phyloP scores from a whole-genome alignment of 2,797 vertebrate species.

The Brachymystax lenok region DNA sequence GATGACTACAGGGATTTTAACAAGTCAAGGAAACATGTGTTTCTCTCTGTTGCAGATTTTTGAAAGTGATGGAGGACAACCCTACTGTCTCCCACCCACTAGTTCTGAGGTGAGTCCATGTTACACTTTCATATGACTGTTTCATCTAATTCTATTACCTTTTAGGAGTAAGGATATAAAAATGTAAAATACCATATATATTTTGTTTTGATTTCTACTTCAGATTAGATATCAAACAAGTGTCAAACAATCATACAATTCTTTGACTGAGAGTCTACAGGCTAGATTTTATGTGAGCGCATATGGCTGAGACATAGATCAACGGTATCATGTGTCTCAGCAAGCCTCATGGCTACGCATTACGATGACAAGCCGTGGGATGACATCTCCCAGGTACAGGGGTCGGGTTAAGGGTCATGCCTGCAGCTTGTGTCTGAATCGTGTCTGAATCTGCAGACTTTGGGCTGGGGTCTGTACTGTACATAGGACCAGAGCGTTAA shows the following conservation, averaged over 20 bases:
- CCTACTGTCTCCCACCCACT: slow-evolving; percentile 67
- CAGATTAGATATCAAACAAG: no score
- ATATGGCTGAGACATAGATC: neutral
- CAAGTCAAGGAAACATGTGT: neutral
- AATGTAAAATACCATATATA: neutral
- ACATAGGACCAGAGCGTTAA: slow-evolving; percentile 17
- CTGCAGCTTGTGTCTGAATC: neutral
- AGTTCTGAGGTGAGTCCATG: slow-evolving; percentile 81
- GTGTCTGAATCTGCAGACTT: neutral
- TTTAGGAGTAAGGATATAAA: neutral
- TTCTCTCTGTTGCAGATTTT: slow-evolving; percentile 79
- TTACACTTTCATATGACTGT: neutral
- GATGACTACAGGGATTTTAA: slow-evolving; percentile 31
- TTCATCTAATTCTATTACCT: neutral
- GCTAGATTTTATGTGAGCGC: neutral
- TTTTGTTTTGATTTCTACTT: neutral
- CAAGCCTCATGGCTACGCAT: slow-evolving; percentile 13
- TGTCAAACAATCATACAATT: no score
- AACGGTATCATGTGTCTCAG: slow-evolving; percentile 7
- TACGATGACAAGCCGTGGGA: slow-evolving; percentile 41
- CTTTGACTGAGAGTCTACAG: neutral
- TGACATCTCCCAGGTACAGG: slow-evolving; percentile 40
- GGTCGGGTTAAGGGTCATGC: neutral
- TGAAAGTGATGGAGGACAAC: slow-evolving; percentile 78
- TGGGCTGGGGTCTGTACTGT: neutral